Evolutionary conservation across 2,797 vertebrate species (phyloP), one percentile per base, ranked within the genome.

Genomic region (Coracias cyanogaster): DNA sequence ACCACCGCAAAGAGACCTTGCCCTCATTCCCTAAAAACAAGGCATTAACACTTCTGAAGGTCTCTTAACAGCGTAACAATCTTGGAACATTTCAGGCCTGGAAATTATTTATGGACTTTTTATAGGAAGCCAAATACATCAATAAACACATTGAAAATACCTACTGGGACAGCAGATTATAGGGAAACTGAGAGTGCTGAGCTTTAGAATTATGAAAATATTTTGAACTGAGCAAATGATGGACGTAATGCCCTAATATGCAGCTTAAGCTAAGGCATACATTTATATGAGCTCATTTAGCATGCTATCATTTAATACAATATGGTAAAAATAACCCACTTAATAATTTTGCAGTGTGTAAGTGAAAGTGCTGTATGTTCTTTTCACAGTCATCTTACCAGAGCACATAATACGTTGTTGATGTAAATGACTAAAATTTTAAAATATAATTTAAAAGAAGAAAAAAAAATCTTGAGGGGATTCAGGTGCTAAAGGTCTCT

Each of bases 21-120:
- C 48, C 61, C 54, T 49, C 35, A 33, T 4, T 80, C 49, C 37
- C 37, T 80, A 25, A 80, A 95, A 78, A 78, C 24, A 64, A 94
- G 51, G 31, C 54, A 24, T 90, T 67, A 86, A 69, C 22, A 15
- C 64, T 92, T 89, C 64, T 45, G 62, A 87, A 77, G 39, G 82
- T 87, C 86, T 91, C 89, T 84, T 62, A 87, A 33, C 64, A 77
- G 55, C 31, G 16, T 74, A 70, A 62, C 79, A 89, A 62, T 28
- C 64, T 73, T 77, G 31, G 10, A 80, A 67, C 64, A 4, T 80
- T 89, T 92, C 67, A 82, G 37, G 31, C 49, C 67, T 80, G 48
- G 61, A 83, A 96, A 71, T 91, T 89, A 91, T 67, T 93, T 87
- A 73, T 35, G 41, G 46, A 70, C 52, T 85, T 87, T 86, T 94